These are phyloP conservation scores for Adela reaumurella DNA, from an alignment of 2,888 invertebrate genomes.

Conservation along the genomic window DNA sequence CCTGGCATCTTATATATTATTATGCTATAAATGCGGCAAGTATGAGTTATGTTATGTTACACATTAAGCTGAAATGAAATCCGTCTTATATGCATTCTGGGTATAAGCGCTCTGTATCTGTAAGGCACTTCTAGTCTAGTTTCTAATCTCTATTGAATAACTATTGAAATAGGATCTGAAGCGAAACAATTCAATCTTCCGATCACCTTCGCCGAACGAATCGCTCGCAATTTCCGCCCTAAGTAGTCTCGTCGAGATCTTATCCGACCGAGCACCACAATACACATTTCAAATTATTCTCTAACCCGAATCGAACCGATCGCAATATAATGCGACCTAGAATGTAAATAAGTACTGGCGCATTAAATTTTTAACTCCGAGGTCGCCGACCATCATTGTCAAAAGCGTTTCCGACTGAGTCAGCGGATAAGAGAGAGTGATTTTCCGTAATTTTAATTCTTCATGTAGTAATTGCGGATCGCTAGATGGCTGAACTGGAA, in stretches of 20 bases:
- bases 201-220: not conserved
- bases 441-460: constrained; percentile 38
- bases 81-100: too few species aligned
- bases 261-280: not conserved
- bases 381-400: constrained; percentile 25
- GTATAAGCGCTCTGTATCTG: too few species aligned
- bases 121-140: too few species aligned
- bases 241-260: not conserved
- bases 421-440: constrained; percentile 24
- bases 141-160: too few species aligned
- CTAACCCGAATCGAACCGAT: not conserved
- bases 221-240: not conserved
- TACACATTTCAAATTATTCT: constrained; percentile 1
- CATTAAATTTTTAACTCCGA: constrained; percentile 13
- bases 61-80: too few species aligned
- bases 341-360: not conserved
- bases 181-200: not conserved
- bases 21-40: too few species aligned
- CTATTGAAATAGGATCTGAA: not conserved
- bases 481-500: constrained; percentile 25
- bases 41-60: too few species aligned
- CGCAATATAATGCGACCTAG: constrained; percentile 3
- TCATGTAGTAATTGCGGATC: constrained; percentile 31
- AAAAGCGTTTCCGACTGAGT: constrained; percentile 23
- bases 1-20: too few species aligned